Conservation (phyloP, 53 echinoderm and acorn worm genomes). For the Echinarachnius parma region DNA sequence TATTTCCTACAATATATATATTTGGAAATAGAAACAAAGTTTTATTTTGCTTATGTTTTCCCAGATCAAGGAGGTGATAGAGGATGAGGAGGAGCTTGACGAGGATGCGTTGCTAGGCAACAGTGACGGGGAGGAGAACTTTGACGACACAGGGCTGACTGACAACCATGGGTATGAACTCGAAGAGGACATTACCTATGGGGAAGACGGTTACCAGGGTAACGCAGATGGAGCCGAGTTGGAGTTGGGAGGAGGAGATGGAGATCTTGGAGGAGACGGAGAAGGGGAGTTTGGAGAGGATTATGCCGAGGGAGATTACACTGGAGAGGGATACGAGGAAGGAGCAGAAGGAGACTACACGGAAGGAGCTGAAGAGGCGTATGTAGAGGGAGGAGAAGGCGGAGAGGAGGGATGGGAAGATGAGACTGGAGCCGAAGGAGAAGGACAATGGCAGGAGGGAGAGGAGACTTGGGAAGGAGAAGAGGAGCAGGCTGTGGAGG, state of each 20-base stretch:
- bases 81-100: slow-evolving; percentile 80
- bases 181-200: neutral
- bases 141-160: slow-evolving; percentile 15
- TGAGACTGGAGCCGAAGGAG: slow-evolving; percentile 3
- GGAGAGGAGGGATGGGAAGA: slow-evolving; percentile 3
- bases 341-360: slow-evolving; percentile 1
- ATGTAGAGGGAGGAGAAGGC: slow-evolving; percentile 3
- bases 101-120: slow-evolving; percentile 87
- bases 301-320: neutral
- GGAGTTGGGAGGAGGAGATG: neutral
- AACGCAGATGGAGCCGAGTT: slow-evolving; percentile 9
- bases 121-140: slow-evolving; percentile 78
- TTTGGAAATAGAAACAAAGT: too few species aligned
- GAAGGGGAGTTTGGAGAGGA: slow-evolving; percentile 3
- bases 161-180: neutral
- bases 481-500: neutral
- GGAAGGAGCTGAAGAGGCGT: slow-evolving; percentile 21
- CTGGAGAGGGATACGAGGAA: neutral
- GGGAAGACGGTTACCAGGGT: slow-evolving; percentile 20
- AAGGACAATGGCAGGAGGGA: neutral
- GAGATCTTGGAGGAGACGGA: neutral
- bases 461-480: slow-evolving; percentile 17
- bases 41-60: neutral
- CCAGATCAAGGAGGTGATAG: slow-evolving; percentile 16
- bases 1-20: too few species aligned